Percentiles rank a stretch among this genome's conserved stretches.
Conservation (phyloP, 2,888 invertebrate species). For the Nomada goodeniana region DNA sequence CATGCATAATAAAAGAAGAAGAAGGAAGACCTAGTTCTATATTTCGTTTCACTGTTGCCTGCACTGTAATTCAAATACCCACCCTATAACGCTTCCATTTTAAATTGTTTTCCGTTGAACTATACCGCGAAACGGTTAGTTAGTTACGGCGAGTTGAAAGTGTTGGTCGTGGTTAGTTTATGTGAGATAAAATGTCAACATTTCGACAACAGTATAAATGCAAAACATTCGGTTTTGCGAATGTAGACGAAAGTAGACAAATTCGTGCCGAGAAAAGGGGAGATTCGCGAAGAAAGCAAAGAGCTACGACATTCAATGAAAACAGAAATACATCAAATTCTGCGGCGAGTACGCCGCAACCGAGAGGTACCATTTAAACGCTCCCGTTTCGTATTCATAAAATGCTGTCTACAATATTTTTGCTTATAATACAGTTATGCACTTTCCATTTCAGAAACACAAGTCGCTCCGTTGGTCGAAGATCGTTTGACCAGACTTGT, state of each 20-base stretch:
- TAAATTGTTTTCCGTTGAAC: constrained; percentile 6
- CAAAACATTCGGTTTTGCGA: constrained; percentile 31
- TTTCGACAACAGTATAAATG: constrained; percentile 56
- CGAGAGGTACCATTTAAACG: constrained; percentile 11
- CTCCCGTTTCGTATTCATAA: neutral
- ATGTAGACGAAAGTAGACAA: constrained; percentile 29
- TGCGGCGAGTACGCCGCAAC: neutral
- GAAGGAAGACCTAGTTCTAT: neutral
- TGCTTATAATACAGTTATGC: neutral
- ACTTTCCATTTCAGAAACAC: constrained; percentile 1
- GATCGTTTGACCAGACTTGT: constrained; percentile 57
- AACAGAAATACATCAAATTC: constrained; percentile 42
- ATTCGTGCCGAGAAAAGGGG: constrained; percentile 48
- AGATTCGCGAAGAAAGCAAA: constrained; percentile 41
- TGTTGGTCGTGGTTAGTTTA: too few species aligned
- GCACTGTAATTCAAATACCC: neutral
- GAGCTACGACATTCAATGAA: constrained; percentile 45
- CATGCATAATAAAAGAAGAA: too few species aligned
- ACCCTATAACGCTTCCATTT: neutral
- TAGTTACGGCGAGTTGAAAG: too few species aligned
- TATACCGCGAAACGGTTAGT: neutral
- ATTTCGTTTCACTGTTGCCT: neutral
- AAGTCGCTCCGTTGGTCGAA: constrained; percentile 1
- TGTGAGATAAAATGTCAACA: constrained; percentile 35
- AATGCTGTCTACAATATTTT: too few species aligned